phyloP scores from a whole-genome alignment of 2,797 vertebrate species.

The Thripadectes ignobilis region DNA sequence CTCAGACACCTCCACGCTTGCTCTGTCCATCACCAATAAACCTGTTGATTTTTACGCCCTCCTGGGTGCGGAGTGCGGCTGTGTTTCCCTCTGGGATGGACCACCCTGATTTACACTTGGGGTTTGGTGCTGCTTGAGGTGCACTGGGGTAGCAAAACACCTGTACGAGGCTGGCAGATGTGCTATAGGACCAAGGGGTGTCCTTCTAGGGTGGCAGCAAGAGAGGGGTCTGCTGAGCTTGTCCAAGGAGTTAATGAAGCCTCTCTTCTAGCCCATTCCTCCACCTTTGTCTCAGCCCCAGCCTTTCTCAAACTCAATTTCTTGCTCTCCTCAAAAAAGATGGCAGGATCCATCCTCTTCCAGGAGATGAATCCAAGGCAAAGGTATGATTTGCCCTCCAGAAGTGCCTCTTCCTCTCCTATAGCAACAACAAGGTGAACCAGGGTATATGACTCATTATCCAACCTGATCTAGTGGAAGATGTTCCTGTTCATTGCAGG shows the following conservation, averaged over 20 bases:
- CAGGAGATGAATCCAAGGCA: not conserved
- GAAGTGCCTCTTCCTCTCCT: not conserved
- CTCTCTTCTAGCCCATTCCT: not conserved
- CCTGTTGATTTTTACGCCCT: not conserved
- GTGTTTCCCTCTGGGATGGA: not conserved
- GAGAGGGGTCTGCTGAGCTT: not conserved
- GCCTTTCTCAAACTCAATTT: not conserved
- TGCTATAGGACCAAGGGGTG: not conserved
- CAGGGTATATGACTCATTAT: not conserved
- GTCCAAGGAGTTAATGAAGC: not conserved
- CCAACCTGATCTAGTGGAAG: not conserved
- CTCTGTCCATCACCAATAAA: not conserved
- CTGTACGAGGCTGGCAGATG: not conserved
- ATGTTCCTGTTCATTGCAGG: not conserved
- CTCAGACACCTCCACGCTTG: rapidly evolving
- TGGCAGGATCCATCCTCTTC: not conserved
- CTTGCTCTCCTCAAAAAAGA: not conserved
- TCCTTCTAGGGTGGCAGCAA: not conserved
- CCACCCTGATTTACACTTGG: not conserved
- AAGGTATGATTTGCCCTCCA: not conserved
- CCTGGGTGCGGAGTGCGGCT: not conserved
- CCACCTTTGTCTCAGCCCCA: not conserved
- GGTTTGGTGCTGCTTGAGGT: not conserved
- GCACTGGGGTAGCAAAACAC: not conserved
- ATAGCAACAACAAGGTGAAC: not conserved